Evolutionary conservation across 2,888 invertebrate genomes (phyloP), one percentile per base, ranked within the genome.

Genomic region (Temnothorax unifasciatus): DNA sequence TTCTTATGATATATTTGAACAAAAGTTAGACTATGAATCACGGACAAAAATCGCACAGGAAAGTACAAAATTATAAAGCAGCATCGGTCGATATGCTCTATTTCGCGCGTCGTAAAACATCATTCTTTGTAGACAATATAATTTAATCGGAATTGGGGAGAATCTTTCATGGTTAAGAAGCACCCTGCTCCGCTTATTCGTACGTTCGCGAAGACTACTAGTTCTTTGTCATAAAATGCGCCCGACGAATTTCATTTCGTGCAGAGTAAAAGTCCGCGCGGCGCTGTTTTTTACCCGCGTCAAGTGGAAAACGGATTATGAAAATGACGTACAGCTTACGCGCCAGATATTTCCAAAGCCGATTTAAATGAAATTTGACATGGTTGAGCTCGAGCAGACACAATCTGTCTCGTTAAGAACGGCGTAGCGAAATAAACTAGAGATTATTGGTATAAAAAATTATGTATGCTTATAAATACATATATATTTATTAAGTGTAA

Each of bases 231-330:
- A 50, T 41, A 25, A 69, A 73, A 73, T 18, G 13, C 34, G 25
- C 6, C 44, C 8, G 50, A 41, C 52, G 38, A 73, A 81, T 81
- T 76, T 81, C 18, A 74, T 73, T 57, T 64, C 79, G 18, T 21
- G 47, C 21, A 9, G 21, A 66, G 34, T 75, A 64, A 82, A 52
- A 77, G 41, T 79, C 29, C 74, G 76, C 44, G 47, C 54, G 50
- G 11, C 29, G 41, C 29, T 63, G 52, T 76, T 79, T 73, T 73
- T 50, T 50, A 59, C 34, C 3, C 34, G 47, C 57, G 44, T 66
- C 61, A 71, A 82, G 41, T 82, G 73, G 54, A 64, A 84, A 84
- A 64, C 47, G 73, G 73, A 84, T 84, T 84, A 84, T 84, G 82
- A 82, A 84, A 84, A 84, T 82, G 38, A 47, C 50, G 50, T 44